Evolutionary conservation across 2,888 invertebrate genomes (phyloP), one percentile per base, ranked within the genome.

Genomic region (Neuroscelio doddi): DNA sequence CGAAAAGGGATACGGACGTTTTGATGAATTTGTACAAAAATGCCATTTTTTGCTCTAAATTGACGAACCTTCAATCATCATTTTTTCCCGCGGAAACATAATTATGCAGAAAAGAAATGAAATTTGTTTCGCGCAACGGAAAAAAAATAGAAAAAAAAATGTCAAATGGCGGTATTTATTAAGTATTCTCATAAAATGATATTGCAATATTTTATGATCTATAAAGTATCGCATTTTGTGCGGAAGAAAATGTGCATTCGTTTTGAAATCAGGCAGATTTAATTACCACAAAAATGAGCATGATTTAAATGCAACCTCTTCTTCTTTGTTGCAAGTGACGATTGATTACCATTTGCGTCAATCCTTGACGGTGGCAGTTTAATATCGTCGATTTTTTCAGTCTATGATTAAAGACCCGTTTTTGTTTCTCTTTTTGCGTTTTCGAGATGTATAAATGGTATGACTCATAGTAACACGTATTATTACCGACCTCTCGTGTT

Each of bases 401-500:
- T 2, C 41, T 5, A 8, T 51, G 45, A 63, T 56, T 56, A 36
- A 52, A 34, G 51, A 49, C 51, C 44, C 15, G 27, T 21, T 46
- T 55, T 55, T 45, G 9, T 29, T 10, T 36, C 2, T 1, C 26
- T 55, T 65, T 44, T 34, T 56, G 41, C 58, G 38, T 15, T 41
- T 39, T 21, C 42, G 44, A 39, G 32, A 51, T 41, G 38, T 29
- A 14, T 24, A 34, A n/a, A 17, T 38, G 8, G 42, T 57, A 46
- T 47, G 52, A 56, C 34, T 61, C 51, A 55, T 58, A 59, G 51
- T 51, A 51, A 59, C 45, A 14, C 32, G 30, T 64, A 55, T 59
- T 41, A 64, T 55, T 59, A 42, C 56, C 41, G 14, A 21, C 30
- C 16, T n/a, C n/a, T 34, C 55, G 52, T 49, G 58, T 44, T 30